A percentile compares a stretch with the other conserved stretches of the same genome.
Evolutionary conservation across 2,113 vertebrate genomes (phyloP).

Genomic region (Rafetus swinhoei): DNA sequence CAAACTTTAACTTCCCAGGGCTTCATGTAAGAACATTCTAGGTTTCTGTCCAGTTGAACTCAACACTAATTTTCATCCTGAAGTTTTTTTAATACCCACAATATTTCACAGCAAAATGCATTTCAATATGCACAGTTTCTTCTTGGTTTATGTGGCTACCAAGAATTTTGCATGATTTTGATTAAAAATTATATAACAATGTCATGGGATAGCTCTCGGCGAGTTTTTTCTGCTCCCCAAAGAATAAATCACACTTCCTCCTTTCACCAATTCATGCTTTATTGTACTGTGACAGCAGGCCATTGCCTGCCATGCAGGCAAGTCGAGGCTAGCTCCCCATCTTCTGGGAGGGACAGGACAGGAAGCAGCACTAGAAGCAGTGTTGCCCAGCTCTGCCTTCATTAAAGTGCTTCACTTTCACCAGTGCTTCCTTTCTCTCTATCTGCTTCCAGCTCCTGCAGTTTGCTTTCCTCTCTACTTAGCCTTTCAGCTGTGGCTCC

Average conservation of each 20-base stretch:
- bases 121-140: background rate
- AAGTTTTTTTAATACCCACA: background rate
- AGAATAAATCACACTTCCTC: background rate
- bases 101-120: background rate
- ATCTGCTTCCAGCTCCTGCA: background rate
- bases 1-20: background rate
- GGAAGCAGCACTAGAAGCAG: background rate
- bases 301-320: background rate
- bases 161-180: background rate
- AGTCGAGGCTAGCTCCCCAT: background rate
- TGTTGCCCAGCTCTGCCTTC: background rate
- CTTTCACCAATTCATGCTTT: background rate
- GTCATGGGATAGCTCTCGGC: background rate
- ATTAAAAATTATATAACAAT: background rate
- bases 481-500: background rate
- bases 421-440: background rate
- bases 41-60: background rate
- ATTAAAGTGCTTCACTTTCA: too few species aligned
- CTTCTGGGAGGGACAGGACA: background rate
- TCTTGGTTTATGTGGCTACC: background rate
- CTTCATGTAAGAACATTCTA: background rate
- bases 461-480: background rate
- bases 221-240: background rate
- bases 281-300: background rate
- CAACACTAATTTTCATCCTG: background rate